Conservation (phyloP, 1,140 invertebrate species). For the Aphaenogaster ashmeadi region DNA sequence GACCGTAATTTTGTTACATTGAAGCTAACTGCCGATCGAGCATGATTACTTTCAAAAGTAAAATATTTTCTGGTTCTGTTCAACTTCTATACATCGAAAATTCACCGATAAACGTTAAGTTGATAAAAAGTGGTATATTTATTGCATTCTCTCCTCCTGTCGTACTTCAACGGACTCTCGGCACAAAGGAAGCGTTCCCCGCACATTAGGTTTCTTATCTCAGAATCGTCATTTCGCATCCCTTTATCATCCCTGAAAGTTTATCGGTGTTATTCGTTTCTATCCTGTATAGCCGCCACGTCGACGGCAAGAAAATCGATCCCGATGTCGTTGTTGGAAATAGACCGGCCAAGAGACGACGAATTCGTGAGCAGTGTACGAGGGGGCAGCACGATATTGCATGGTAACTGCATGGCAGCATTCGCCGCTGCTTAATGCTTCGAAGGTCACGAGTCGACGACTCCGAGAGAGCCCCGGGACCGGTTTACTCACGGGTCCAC, state of each 20-base stretch:
- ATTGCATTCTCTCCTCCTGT: neutral
- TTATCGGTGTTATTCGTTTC: neutral
- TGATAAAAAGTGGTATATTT: constrained; percentile 1
- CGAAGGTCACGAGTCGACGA: constrained; percentile 87
- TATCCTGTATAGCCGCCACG: neutral
- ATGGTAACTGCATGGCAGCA: constrained; percentile 79
- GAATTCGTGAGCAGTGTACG: constrained; percentile 56
- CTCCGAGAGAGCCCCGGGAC: constrained; percentile 80
- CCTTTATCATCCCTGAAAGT: constrained; percentile 6
- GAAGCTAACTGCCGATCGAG: neutral
- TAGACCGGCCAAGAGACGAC: constrained; percentile 63
- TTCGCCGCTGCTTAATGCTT: constrained; percentile 79
- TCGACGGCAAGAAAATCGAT: constrained; percentile 49
- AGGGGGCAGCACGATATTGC: constrained; percentile 77
- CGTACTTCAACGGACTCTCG: constrained; percentile 9
- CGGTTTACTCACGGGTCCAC: constrained; percentile 82
- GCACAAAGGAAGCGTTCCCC: neutral
- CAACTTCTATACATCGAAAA: neutral
- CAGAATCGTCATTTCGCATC: neutral
- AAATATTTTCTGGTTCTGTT: neutral
- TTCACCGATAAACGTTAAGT: neutral
- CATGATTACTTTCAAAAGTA: neutral
- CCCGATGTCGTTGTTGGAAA: constrained; percentile 44
- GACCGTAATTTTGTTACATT: neutral
- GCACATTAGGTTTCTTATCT: constrained; percentile 19